Evolutionary conservation across 2,888 invertebrate genomes (phyloP), one percentile per base, ranked within the genome.

Genomic region (Drosophila buzzatii): DNA sequence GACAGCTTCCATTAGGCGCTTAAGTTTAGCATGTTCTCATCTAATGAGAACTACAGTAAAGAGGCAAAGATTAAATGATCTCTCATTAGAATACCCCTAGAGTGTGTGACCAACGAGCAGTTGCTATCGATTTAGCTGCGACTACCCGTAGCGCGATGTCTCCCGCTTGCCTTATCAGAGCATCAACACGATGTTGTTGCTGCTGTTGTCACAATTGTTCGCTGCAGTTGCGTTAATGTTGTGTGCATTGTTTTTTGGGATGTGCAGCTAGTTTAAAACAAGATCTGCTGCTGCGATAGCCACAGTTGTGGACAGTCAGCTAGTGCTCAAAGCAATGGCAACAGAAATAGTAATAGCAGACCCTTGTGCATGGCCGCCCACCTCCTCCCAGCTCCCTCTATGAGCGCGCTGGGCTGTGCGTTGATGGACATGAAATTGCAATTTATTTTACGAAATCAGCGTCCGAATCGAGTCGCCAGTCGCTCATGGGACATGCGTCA

Each of bases 401-500:
- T 67, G 76, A 47, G 47, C 51, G 18, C 58, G 47, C 51, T 59
- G 47, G 51, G 52, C 55, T 49, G 52, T 76, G 62, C 73, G 68
- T 73, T 86, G 86, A 89, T 84, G 79, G 87, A 87, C 85, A 89
- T 88, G 88, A 81, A 88, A 88, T 88, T 89, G 87, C 87, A 88
- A 88, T 88, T 88, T 88, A 88, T 88, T 85, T 85, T 78, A 79
- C 68, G 69, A 85, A 81, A 88, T 85, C 86, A 73, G 78, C 89
- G 83, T 63, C 81, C 52, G 69, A 56, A 64, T 70, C 67, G 59
- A 74, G 76, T 64, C 72, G 66, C 53, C 71, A 77, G 49, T 41
- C n/a, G 41, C 70, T 72, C 72, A 65, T 42, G 78, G 78, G 75
- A 81, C 71, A 77, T 41, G 33, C 45, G 45, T 58, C 45, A 56